Base-by-base conservation (phyloP, 2,113 vertebrate species). In the Daboia siamensis region DNA sequence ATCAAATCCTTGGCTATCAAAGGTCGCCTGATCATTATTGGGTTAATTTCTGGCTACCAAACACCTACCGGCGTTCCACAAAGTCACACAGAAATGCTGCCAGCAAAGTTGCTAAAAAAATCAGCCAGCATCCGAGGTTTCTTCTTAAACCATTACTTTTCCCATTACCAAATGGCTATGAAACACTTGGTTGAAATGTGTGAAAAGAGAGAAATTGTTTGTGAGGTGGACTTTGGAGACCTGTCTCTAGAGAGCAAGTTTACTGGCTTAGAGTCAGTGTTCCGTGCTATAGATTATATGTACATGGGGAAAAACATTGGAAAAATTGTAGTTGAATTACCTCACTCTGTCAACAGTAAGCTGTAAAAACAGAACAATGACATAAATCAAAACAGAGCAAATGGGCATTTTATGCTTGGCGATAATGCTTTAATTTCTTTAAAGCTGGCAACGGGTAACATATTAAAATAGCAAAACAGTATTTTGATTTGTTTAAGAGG, bases 241-340 rank as follows among this genome's bases (percentile, higher is more conserved):
- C 87, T 64, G 96, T 96, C 98, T 74, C 95, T 96, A 0, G 98
- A 96, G 96, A 98, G 98, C 95, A 98, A 95, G 95, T 99, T 99
- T 91, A 95, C 93, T n/a, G 98, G 98, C 84, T 96, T 99, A 96
- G 98, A 98, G 96, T 98, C 99, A 0, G 96, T 99, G 74, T 99
- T 98, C 97, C 97, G 97, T 93, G 99, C 99, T 11, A 98, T 99
- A 93, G 98, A 99, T 97, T 98, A 99, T 97, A 98, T 99, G 98
- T 99, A 99, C 95, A 96, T 96, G 52, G 98, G 99, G 91, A 98
- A 98, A 96, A 99, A 99, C 97, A 97, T 98, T 93, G 99, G 99
- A 93, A 99, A 99, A 97, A 98, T 99, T 90, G 98, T 99, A 94
- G 98, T 98, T 92, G 98, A 99, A 94, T 96, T 99, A 96, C 96